phyloP scores from a whole-genome alignment of 2,888 invertebrate genomes.

The Unio delphinus region DNA sequence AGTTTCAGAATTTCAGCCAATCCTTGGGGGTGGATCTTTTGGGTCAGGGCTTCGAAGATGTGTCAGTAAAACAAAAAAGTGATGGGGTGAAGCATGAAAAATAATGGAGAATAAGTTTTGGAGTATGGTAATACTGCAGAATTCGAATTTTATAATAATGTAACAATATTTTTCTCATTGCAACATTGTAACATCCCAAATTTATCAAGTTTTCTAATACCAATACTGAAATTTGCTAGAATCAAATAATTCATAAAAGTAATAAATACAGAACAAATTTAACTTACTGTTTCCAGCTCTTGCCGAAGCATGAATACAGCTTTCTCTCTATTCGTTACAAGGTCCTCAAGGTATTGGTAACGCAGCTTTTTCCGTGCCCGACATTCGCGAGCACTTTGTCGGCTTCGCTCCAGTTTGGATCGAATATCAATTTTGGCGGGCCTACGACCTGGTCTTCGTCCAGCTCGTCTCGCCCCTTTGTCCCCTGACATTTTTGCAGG shows the following conservation, averaged over 20 bases:
- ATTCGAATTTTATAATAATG: too few relatives aligned
- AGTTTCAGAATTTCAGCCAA: too few relatives aligned
- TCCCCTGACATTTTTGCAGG: conserved; percentile 43
- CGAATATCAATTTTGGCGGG: conserved; percentile 91
- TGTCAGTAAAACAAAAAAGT: too few relatives aligned
- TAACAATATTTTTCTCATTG: too few relatives aligned
- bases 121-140: too few relatives aligned
- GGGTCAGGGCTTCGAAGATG: too few relatives aligned
- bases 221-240: neutral
- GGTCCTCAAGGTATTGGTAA: conserved; percentile 96
- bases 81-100: too few relatives aligned
- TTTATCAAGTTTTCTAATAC: too few relatives aligned
- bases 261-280: neutral
- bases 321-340: conserved; percentile 93
- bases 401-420: conserved; percentile 94
- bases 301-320: conserved; percentile 89
- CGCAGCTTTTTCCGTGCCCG: conserved; percentile 95
- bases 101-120: too few relatives aligned
- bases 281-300: conserved; percentile 89
- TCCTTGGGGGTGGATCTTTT: too few relatives aligned
- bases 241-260: neutral
- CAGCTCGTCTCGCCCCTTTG: conserved; percentile 35
- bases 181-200: too few relatives aligned
- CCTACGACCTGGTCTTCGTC: conserved; percentile 81
- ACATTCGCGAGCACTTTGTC: conserved; percentile 97